These are phyloP conservation scores for Brachionus rubens DNA, from an alignment of 1,140 invertebrate genomes.

Conservation along the genomic window DNA sequence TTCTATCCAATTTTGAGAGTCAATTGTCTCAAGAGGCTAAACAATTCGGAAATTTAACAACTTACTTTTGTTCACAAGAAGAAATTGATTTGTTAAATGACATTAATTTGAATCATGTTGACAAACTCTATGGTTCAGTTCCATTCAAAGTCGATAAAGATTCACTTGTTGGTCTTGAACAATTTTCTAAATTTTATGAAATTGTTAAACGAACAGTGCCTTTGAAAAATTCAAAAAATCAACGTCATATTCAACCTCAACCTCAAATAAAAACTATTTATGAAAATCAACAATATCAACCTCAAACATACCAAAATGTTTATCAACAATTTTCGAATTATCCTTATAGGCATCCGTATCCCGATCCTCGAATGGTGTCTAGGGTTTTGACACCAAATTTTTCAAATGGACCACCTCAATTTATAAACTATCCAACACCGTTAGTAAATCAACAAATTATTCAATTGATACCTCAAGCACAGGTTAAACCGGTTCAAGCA, in stretches of 20 bases:
- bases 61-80: background rate
- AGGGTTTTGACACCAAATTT: no score
- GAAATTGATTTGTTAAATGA: background rate
- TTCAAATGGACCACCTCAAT: no score
- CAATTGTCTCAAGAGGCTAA: background rate
- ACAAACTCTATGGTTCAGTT: background rate
- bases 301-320: no score
- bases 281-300: background rate
- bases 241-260: background rate
- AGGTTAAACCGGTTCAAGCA: no score
- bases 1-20: background rate
- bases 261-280: no score
- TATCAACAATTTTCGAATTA: no score
- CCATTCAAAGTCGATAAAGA: background rate
- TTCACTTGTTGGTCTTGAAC: background rate
- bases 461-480: no score
- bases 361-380: no score
- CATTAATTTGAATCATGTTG: background rate
- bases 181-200: slow-evolving; percentile 9
- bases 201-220: slow-evolving; percentile 4
- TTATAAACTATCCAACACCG: no score
- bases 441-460: no score
- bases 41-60: background rate
- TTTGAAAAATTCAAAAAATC: background rate
- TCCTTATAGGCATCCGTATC: no score